phyloP scores from a whole-genome alignment of 2,888 invertebrate genomes.

The Cerceris ruficornis region DNA sequence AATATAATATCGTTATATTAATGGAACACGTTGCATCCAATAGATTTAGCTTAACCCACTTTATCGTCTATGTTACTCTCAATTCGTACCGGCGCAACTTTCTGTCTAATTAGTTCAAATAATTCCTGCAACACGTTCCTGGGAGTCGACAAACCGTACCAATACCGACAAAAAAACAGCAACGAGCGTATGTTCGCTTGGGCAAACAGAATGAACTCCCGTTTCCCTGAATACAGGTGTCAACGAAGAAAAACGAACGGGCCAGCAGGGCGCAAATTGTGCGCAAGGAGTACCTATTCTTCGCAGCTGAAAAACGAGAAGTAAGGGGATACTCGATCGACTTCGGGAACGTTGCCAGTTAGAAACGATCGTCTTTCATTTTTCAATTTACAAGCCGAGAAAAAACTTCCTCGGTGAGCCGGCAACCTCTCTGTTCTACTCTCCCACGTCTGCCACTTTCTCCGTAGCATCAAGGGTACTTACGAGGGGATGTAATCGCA shows the following conservation, averaged over 20 bases:
- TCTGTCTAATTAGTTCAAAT: too few relatives aligned
- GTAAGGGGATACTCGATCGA: constrained; percentile 29
- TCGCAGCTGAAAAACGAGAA: constrained; percentile 12
- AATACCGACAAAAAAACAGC: neutral
- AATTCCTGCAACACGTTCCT: too few relatives aligned
- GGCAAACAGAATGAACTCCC: neutral
- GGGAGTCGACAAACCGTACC: too few relatives aligned
- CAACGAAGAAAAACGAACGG: constrained; percentile 1
- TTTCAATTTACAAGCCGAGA: constrained; percentile 63
- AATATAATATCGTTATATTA: too few relatives aligned
- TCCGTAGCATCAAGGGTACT: constrained; percentile 50
- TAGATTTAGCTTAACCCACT: too few relatives aligned
- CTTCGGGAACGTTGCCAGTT: constrained; percentile 73
- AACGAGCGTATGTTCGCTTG: neutral
- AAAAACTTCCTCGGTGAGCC: constrained; percentile 36
- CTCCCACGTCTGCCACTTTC: constrained; percentile 41
- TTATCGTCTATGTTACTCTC: too few relatives aligned
- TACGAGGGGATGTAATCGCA: constrained; percentile 72
- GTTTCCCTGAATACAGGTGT: neutral
- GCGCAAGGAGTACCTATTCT: constrained; percentile 24
- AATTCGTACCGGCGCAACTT: too few relatives aligned
- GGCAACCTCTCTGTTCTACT: constrained; percentile 18
- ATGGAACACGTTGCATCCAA: too few relatives aligned
- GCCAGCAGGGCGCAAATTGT: neutral
- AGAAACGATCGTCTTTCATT: constrained; percentile 62